phyloP scores from a whole-genome alignment of 2,113 vertebrate species.

The Beaufortia kweichowensis region DNA sequence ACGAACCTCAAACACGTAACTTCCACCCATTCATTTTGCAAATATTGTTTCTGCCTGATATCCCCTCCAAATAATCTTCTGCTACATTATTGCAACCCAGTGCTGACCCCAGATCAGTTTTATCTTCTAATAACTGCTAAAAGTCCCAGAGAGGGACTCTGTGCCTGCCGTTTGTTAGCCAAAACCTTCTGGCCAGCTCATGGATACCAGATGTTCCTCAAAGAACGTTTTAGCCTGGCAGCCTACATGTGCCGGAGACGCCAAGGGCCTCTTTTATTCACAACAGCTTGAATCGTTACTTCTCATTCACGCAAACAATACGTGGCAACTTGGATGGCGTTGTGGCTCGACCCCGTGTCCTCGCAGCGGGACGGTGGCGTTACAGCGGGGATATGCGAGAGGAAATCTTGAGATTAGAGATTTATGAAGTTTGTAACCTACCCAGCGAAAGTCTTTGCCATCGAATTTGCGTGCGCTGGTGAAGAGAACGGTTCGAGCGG shows the following conservation, averaged over 20 bases:
- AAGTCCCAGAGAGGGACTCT: background rate
- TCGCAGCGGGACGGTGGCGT: slow-evolving; percentile 8
- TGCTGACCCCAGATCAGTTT: slow-evolving; percentile 23
- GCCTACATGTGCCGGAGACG: slow-evolving; percentile 48
- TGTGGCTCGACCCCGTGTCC: slow-evolving; percentile 44
- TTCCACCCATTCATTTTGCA: background rate
- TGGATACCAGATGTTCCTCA: slow-evolving; percentile 71
- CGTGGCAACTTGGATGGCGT: slow-evolving; percentile 67
- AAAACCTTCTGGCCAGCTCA: slow-evolving; percentile 62
- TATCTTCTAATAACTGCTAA: background rate
- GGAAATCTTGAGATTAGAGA: background rate
- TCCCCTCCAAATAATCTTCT: background rate
- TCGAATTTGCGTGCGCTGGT: slow-evolving; percentile 96
- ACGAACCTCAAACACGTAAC: slow-evolving; percentile 14
- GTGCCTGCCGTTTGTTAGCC: slow-evolving; percentile 6
- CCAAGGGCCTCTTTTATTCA: slow-evolving; percentile 52
- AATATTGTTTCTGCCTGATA: slow-evolving; percentile 9
- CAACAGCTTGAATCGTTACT: slow-evolving; percentile 56
- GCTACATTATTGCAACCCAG: background rate
- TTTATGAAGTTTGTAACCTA: slow-evolving; percentile 64
- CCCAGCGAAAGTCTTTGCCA: slow-evolving; percentile 96
- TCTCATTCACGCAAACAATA: slow-evolving; percentile 67
- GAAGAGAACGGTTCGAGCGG: slow-evolving; percentile 96
- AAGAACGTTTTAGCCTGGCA: slow-evolving; percentile 66
- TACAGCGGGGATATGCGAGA: no score